Evolutionary conservation across 2,113 vertebrate genomes (phyloP).

Genomic region (Corythornis madagascariensis): DNA sequence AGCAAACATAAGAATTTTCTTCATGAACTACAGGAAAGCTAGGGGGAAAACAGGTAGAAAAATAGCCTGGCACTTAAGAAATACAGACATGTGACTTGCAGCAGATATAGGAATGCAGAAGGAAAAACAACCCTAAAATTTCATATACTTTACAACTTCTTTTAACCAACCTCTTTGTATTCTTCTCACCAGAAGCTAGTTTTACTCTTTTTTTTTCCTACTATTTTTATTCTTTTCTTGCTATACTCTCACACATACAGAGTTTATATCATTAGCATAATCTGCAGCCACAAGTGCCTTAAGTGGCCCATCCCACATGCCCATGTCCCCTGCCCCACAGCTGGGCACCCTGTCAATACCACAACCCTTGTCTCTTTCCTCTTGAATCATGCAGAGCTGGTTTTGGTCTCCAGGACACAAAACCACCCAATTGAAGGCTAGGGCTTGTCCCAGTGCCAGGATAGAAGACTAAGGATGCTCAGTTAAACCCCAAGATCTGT

Average conservation of each 20-base stretch:
- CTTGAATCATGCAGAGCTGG: neutral
- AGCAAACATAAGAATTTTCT: neutral
- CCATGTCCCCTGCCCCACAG: neutral
- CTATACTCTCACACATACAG: fast-evolving
- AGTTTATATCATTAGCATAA: neutral
- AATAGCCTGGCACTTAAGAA: neutral
- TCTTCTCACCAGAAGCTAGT: neutral
- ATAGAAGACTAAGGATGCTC: neutral
- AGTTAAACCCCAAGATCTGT: neutral
- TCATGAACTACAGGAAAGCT: neutral
- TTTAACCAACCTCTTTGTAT: neutral
- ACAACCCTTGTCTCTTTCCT: neutral
- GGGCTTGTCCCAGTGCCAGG: neutral
- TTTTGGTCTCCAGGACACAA: neutral
- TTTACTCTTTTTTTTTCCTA: neutral
- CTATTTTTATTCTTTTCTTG: neutral
- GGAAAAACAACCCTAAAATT: neutral
- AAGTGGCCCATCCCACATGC: neutral
- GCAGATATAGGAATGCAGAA: neutral
- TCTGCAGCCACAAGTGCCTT: neutral
- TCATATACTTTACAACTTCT: neutral
- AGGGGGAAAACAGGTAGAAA: neutral
- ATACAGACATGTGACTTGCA: neutral
- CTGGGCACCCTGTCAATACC: neutral
- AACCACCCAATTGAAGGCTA: neutral